phyloP scores from a whole-genome alignment of 2,797 vertebrate species.

The Tinamus major region DNA sequence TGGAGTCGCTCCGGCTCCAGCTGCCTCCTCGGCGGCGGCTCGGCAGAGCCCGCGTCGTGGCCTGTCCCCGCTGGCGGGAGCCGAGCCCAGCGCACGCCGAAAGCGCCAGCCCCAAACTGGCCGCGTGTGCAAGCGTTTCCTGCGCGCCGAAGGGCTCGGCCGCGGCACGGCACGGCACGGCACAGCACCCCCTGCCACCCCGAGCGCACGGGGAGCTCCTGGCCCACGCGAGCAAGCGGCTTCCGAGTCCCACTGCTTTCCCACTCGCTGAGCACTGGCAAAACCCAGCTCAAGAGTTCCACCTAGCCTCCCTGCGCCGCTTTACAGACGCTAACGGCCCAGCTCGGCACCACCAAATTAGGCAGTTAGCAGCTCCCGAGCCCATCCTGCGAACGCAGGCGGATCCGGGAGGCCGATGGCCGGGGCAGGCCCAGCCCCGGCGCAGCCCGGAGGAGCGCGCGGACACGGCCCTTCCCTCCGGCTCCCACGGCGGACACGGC shows the following conservation, averaged over 20 bases:
- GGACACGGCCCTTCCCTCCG: neutral
- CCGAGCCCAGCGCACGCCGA: neutral
- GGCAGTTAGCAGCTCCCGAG: neutral
- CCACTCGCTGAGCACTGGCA: conserved; percentile 16
- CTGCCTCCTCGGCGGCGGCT: neutral
- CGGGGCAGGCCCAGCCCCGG: neutral
- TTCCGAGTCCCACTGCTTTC: neutral
- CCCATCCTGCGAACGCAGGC: neutral
- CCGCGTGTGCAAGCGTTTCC: neutral
- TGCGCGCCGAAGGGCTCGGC: neutral
- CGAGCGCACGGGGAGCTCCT: neutral
- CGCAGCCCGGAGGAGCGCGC: neutral
- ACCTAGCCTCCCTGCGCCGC: conserved; percentile 59
- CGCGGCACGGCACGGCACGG: neutral
- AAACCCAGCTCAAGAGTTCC: conserved; percentile 73
- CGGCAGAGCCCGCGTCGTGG: neutral
- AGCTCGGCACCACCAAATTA: conserved; percentile 31
- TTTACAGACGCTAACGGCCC: conserved; percentile 21
- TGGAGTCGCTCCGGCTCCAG: no score
- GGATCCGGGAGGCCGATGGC: neutral
- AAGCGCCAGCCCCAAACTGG: neutral
- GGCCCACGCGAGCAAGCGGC: neutral
- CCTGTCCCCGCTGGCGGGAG: neutral
- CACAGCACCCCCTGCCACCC: conserved; percentile 2
- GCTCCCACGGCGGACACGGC: no score